Conservation (phyloP, 2,888 invertebrate genomes). For the Axea sp. region DNA sequence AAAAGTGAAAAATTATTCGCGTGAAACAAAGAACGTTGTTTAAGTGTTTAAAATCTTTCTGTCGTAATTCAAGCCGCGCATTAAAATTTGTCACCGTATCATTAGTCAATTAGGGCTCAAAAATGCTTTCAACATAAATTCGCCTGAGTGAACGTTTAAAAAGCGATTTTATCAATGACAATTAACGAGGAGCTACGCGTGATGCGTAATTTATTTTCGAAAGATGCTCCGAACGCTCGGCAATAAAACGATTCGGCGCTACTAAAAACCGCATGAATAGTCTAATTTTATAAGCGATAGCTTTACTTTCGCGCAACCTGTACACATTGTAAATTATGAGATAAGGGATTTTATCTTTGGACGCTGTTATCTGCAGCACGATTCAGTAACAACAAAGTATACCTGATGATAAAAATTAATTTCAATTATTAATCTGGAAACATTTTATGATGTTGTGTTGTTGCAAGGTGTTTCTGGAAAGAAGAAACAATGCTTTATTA, state of each 20-base stretch:
- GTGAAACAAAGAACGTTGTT: background rate
- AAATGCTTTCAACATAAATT: constrained; percentile 33
- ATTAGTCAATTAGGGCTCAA: constrained; percentile 21
- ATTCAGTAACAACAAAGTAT: constrained; percentile 23
- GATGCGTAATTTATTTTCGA: constrained; percentile 32
- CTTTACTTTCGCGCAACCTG: constrained; percentile 45
- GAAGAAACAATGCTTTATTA: too few species aligned
- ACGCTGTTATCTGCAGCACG: constrained; percentile 34
- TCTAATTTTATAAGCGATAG: constrained; percentile 52
- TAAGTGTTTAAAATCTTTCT: background rate
- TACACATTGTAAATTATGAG: constrained; percentile 56
- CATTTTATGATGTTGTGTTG: too few species aligned
- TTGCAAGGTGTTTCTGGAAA: too few species aligned
- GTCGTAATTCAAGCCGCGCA: constrained; percentile 2
- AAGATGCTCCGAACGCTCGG: constrained; percentile 8
- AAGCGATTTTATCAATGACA: constrained; percentile 27
- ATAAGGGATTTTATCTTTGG: constrained; percentile 52
- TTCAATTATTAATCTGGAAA: too few species aligned
- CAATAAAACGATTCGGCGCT: constrained; percentile 29
- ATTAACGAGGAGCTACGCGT: constrained; percentile 8
- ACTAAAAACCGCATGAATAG: constrained; percentile 42
- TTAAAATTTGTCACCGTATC: constrained; percentile 13
- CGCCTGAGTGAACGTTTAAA: constrained; percentile 3
- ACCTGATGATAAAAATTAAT: constrained; percentile 22
- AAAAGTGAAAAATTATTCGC: too few species aligned